Conservation (phyloP, 1,140 invertebrate species). For the Lutraria rhynchaena region DNA sequence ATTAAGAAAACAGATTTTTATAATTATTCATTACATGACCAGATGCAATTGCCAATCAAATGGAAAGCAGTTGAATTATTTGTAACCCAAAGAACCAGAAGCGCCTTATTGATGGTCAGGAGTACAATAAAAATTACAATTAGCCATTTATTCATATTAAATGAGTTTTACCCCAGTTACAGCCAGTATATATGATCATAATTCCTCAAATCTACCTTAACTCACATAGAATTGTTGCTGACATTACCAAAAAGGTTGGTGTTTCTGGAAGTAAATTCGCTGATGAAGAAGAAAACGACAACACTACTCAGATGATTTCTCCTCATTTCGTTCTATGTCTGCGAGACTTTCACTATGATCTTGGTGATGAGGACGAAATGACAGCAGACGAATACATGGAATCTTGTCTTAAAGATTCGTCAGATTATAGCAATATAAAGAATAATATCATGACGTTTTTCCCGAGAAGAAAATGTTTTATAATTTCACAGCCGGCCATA, state of each 20-base stretch:
- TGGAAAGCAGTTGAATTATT: too few relatives aligned
- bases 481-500: background rate
- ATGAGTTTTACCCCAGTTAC: too few relatives aligned
- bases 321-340: background rate
- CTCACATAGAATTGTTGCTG: background rate
- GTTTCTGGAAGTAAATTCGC: background rate
- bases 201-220: too few relatives aligned
- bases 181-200: too few relatives aligned
- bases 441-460: background rate
- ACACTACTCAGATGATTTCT: background rate
- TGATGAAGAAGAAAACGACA: background rate
- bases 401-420: background rate
- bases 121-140: too few relatives aligned
- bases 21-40: too few relatives aligned
- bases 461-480: background rate
- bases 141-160: too few relatives aligned
- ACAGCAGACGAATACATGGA: background rate
- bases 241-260: background rate
- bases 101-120: too few relatives aligned
- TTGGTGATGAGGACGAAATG: background rate
- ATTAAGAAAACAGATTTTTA: too few relatives aligned
- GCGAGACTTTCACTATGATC: background rate
- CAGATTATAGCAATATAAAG: background rate
- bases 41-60: too few relatives aligned
- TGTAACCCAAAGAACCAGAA: too few relatives aligned